Conservation (phyloP, 2,888 invertebrate species). For the Tenthredo scrophulariae region DNA sequence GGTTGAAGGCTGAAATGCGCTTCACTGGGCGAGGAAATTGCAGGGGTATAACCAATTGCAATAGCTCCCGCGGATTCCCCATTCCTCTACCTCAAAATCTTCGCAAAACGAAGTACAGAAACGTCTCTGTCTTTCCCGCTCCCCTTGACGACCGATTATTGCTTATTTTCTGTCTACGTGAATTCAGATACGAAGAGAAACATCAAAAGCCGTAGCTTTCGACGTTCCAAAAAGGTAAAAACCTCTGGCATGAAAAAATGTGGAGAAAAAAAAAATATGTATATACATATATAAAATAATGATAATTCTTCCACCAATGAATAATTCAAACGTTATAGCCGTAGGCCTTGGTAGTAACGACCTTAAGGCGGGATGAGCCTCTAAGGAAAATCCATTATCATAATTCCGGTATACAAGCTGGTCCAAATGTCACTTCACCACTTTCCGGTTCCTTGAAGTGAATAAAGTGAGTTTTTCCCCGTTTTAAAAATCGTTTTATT, state of each 20-base stretch:
- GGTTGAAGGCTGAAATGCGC: constrained; percentile 16
- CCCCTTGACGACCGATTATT: not conserved
- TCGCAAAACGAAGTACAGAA: not conserved
- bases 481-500: not conserved
- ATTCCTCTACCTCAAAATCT: not conserved
- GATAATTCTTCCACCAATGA: constrained; percentile 28
- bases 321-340: constrained; percentile 48
- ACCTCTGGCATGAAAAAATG: not conserved
- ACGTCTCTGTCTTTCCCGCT: not conserved
- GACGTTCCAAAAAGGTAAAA: constrained; percentile 35
- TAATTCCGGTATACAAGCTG: constrained; percentile 46
- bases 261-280: not conserved
- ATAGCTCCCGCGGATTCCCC: constrained; percentile 6
- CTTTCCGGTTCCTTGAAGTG: constrained; percentile 30
- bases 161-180: constrained; percentile 49
- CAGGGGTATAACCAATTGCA: constrained; percentile 42
- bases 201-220: constrained; percentile 60
- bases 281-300: constrained; percentile 9
- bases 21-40: constrained; percentile 45
- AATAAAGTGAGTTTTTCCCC: not conserved
- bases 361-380: constrained; percentile 49
- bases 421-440: constrained; percentile 51
- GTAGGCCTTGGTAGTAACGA: constrained; percentile 36
- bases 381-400: constrained; percentile 50
- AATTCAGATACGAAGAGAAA: constrained; percentile 65